These are phyloP conservation scores for Falcaria lacertinaria DNA, from an alignment of 2,888 invertebrate genomes.

Conservation along the genomic window DNA sequence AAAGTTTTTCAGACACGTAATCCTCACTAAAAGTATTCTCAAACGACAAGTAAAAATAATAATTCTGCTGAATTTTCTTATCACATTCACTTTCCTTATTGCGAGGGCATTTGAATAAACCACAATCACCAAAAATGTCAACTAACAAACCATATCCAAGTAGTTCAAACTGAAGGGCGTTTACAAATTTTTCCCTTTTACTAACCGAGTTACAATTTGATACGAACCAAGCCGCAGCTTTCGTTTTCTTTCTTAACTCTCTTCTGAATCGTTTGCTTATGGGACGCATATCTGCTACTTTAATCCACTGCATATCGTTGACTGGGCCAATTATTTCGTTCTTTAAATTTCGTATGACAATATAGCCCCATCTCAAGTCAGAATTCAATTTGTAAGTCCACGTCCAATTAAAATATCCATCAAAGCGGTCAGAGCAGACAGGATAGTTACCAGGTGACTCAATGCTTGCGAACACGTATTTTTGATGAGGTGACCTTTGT, in stretches of 20 bases:
- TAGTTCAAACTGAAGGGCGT: conserved; percentile 26
- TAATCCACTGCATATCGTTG: conserved; percentile 36
- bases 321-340: conserved; percentile 36
- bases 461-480: conserved; percentile 35
- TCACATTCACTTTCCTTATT: conserved; percentile 29
- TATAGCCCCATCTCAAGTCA: conserved; percentile 39
- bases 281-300: conserved; percentile 31
- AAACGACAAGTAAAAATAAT: conserved; percentile 56
- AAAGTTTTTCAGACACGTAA: conserved; percentile 58
- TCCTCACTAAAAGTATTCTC: conserved; percentile 53
- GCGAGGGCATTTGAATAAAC: conserved; percentile 28
- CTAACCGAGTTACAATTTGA: conserved; percentile 40
- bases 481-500: conserved; percentile 26
- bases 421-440: conserved; percentile 24
- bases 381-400: conserved; percentile 49
- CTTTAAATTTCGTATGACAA: conserved; percentile 29
- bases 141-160: conserved; percentile 26
- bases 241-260: conserved; percentile 33
- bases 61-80: conserved; percentile 32
- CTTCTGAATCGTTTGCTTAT: conserved; percentile 27
- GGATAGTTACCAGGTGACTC: conserved; percentile 44
- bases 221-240: conserved; percentile 52
- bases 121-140: conserved; percentile 48
- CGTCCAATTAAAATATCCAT: conserved; percentile 48
- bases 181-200: conserved; percentile 27